Base-by-base conservation (phyloP, 2,888 invertebrate species). In the Acanthosepion lycidas region DNA sequence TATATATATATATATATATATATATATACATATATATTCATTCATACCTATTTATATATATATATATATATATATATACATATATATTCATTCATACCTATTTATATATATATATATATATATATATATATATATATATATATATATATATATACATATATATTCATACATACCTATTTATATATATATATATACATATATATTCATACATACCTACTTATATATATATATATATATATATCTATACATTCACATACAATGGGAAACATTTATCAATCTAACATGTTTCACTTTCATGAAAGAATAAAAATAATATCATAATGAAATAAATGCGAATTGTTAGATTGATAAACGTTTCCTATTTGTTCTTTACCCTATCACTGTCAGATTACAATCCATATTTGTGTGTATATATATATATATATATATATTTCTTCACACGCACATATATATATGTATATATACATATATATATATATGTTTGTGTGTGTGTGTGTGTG, bases 321-420 rank as follows among this genome's bases (percentile, higher is more conserved):
- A 33, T 33, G 1, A 42, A 42, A 42, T 42, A 42, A 42, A 42
- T 42, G 42, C 42, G 2, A 42, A 42, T 2, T 2, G 42, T 42
- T 42, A 42, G 42, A 42, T 42, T 42, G 42, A 42, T 42, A 42
- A 42, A 42, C 42, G 2, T 42, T 42, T 42, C 42, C 42, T 42
- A 2, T 42, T 42, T 42, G 42, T 42, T 42, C 42, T 42, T 42
- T 42, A 42, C 1, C 42, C 2, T 42, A 42, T 42, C 42, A 42
- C 2, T 42, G 42, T 42, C 42, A 42, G 1, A 42, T 42, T 42
- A 2, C 42, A 42, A 91, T 33, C 28, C 33, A 26, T 91, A 48
- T 91, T 20, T 91, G 20, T 91, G 6, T 91, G 42, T 91, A 91
- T 91, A 91, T 91, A 91, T 91, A 91, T 91, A 33, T 91, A 91